phyloP scores from a whole-genome alignment of 2,888 invertebrate species.

The Eristalinus aeneus region DNA sequence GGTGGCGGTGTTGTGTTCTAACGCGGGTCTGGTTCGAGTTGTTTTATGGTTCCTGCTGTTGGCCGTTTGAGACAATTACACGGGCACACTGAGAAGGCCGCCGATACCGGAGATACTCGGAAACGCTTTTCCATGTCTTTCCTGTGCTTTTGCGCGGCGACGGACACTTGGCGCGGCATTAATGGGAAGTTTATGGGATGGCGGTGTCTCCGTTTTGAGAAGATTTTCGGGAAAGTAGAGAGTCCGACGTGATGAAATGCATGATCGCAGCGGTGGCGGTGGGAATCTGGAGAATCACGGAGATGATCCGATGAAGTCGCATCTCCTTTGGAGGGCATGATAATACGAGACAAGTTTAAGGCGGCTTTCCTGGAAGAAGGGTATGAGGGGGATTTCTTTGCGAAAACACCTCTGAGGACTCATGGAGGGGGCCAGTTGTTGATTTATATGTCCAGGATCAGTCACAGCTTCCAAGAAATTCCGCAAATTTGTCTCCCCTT shows the following conservation, averaged over 20 bases:
- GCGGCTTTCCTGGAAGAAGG: not conserved
- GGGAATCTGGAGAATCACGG: not conserved
- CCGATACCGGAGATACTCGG: not conserved
- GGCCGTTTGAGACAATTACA: not conserved
- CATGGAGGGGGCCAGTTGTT: too few species aligned
- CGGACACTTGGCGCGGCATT: not conserved
- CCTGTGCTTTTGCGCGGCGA: not conserved
- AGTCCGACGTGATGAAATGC: not conserved
- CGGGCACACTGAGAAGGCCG: not conserved
- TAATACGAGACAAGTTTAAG: not conserved
- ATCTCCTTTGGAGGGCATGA: not conserved
- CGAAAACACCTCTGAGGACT: too few species aligned
- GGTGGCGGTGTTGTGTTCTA: not conserved
- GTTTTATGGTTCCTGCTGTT: not conserved
- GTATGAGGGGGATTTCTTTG: too few species aligned
- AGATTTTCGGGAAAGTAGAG: not conserved
- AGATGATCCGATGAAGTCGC: not conserved
- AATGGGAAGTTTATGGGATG: not conserved
- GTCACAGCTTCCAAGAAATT: too few species aligned
- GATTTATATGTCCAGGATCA: too few species aligned
- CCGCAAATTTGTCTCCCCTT: too few species aligned
- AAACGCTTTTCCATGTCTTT: not conserved
- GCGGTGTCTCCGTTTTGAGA: not conserved
- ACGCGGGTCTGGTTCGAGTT: not conserved
- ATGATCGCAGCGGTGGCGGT: not conserved